Conservation (phyloP, 2,113 vertebrate species). For the Gadus macrocephalus region DNA sequence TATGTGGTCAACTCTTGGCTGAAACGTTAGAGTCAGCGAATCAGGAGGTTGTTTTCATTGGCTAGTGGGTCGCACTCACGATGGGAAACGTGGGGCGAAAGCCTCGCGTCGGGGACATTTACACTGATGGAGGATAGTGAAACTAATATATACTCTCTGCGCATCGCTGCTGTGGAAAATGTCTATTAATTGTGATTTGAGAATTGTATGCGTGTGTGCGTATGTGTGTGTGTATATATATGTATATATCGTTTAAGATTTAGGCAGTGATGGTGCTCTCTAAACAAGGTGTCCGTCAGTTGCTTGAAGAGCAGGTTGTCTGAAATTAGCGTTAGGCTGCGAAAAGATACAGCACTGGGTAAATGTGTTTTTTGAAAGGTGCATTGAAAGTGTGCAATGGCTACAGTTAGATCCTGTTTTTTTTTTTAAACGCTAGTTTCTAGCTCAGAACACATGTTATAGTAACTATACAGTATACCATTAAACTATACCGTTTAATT, state of each 20-base stretch:
- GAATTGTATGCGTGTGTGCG: conserved; percentile 21
- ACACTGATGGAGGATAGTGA: not conserved
- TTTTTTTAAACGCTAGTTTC: not conserved
- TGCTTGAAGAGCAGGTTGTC: conserved; percentile 7
- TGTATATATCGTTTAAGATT: too few relatives aligned
- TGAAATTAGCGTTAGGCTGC: not conserved
- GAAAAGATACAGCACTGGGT: not conserved
- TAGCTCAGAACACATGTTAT: conserved; percentile 37
- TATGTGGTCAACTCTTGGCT: too few relatives aligned
- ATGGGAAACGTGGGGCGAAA: too few relatives aligned
- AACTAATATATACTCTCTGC: conserved; percentile 31
- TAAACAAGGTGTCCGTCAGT: not conserved
- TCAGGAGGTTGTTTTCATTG: too few relatives aligned
- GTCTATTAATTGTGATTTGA: conserved; percentile 43
- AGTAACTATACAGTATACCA: conserved; percentile 56
- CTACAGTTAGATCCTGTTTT: not conserved
- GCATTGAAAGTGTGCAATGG: too few relatives aligned
- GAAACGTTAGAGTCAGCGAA: too few relatives aligned
- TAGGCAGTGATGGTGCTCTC: conserved; percentile 27
- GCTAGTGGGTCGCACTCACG: too few relatives aligned
- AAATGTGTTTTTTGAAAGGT: too few relatives aligned
- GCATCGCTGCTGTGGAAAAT: conserved; percentile 34
- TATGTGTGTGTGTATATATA: too few relatives aligned
- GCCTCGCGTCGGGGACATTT: not conserved
- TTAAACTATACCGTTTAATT: conserved; percentile 27